These are phyloP conservation scores for Dinoponera quadriceps DNA, from an alignment of 1,140 invertebrate species.

Conservation along the genomic window DNA sequence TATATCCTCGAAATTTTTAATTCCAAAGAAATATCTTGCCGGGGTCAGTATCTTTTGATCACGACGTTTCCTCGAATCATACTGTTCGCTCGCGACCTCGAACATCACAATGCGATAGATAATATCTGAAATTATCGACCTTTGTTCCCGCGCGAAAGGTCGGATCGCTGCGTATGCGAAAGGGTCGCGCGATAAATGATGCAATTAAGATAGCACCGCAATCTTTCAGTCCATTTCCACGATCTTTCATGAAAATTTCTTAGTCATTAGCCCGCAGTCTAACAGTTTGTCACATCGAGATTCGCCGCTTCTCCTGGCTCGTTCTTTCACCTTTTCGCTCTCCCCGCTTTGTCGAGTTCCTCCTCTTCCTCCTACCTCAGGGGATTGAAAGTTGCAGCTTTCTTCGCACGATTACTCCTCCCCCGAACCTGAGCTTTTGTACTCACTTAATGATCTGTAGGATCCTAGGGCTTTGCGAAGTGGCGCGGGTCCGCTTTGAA, in stretches of 20 bases:
- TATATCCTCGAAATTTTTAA: too few species aligned
- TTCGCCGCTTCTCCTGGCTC: neutral
- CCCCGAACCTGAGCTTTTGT: slow-evolving; percentile 54
- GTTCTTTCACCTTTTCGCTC: neutral
- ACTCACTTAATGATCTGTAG: slow-evolving; percentile 61
- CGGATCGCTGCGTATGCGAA: neutral
- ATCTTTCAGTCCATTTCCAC: slow-evolving; percentile 37
- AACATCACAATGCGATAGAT: neutral
- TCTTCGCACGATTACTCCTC: slow-evolving; percentile 37
- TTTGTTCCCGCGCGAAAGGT: neutral
- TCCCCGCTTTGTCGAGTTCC: too few species aligned
- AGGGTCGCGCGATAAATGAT: slow-evolving; percentile 23
- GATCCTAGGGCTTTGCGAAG: slow-evolving; percentile 44
- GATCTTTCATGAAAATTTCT: slow-evolving; percentile 33
- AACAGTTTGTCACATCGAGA: slow-evolving; percentile 16
- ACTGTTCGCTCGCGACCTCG: neutral
- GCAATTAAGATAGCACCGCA: slow-evolving; percentile 21
- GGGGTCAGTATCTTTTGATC: neutral
- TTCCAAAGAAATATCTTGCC: neutral
- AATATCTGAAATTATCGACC: neutral
- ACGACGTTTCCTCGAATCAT: neutral
- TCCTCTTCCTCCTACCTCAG: neutral
- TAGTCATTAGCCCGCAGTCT: neutral
- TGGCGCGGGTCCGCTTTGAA: slow-evolving; percentile 12
- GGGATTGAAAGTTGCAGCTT: slow-evolving; percentile 48